Conservation (phyloP, 2,113 vertebrate genomes). For the Ornithorhynchus anatinus region DNA sequence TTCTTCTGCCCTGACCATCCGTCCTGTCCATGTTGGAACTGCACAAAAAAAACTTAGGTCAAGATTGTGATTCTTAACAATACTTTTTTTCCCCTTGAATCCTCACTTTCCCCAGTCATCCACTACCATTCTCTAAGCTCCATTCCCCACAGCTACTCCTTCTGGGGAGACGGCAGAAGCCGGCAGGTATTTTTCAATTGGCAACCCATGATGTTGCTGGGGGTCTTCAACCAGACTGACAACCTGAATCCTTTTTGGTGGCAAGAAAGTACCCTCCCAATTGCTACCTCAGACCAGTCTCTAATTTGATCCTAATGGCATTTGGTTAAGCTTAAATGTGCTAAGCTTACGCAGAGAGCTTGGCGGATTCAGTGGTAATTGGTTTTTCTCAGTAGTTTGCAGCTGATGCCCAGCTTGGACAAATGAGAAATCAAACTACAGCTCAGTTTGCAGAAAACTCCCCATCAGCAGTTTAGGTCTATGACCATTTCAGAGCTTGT, state of each 20-base stretch:
- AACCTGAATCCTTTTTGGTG: background rate
- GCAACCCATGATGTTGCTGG: background rate
- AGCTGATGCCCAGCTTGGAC: constrained; percentile 52
- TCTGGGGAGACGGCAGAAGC: fast-evolving
- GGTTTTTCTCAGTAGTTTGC: constrained; percentile 34
- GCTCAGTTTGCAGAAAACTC: constrained; percentile 54
- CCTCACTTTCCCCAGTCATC: no score
- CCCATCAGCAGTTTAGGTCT: constrained; percentile 45
- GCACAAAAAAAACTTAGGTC: no score
- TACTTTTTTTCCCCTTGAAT: no score
- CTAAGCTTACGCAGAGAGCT: constrained; percentile 19
- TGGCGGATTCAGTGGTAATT: constrained; percentile 17
- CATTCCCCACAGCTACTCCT: background rate
- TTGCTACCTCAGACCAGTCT: background rate
- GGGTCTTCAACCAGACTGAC: background rate
- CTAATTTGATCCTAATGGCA: constrained; percentile 21
- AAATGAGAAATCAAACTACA: constrained; percentile 56
- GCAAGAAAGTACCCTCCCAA: background rate
- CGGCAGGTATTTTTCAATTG: background rate
- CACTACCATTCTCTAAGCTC: fast-evolving
- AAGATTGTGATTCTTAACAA: no score
- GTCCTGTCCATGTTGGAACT: no score
- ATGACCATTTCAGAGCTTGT: constrained; percentile 55
- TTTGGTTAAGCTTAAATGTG: constrained; percentile 38
- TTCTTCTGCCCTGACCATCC: no score